A percentile compares a stretch with the other conserved stretches of the same genome.
Conservation (phyloP, 1,140 invertebrate genomes). For the Holcopasites calliopsidis region DNA sequence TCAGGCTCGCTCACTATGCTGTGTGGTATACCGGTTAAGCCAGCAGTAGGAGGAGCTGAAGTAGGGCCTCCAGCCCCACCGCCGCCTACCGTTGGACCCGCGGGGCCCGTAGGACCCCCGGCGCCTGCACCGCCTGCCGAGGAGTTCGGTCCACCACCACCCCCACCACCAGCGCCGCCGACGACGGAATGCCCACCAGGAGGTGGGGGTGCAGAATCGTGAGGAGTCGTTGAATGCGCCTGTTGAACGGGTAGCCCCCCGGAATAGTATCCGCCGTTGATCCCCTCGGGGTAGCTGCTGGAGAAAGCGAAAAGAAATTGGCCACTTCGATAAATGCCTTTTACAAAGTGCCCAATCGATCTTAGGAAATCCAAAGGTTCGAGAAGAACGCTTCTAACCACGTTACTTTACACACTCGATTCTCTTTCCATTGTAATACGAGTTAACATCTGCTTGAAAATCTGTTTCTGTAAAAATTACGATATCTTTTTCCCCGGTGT, state of each 20-base stretch:
- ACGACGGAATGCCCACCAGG: slow-evolving; percentile 80
- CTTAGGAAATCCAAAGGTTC: slow-evolving; percentile 60
- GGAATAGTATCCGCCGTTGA: slow-evolving; percentile 87
- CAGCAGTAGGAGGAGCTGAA: slow-evolving; percentile 71
- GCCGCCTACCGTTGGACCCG: slow-evolving; percentile 66
- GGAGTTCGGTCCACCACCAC: slow-evolving; percentile 71
- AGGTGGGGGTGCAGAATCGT: slow-evolving; percentile 83
- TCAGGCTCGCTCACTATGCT: slow-evolving; percentile 79
- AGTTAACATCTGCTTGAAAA: slow-evolving; percentile 74
- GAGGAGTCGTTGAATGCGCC: slow-evolving; percentile 88
- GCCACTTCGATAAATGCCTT: slow-evolving; percentile 68
- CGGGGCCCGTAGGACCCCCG: slow-evolving; percentile 66
- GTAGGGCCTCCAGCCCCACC: slow-evolving; percentile 67
- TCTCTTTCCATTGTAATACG: slow-evolving; percentile 61
- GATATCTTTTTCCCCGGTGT: slow-evolving; percentile 66
- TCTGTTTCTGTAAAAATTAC: slow-evolving; percentile 75
- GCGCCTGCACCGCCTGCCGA: slow-evolving; percentile 69
- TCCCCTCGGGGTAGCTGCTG: slow-evolving; percentile 82
- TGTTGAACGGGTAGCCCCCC: slow-evolving; percentile 86
- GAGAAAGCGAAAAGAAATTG: slow-evolving; percentile 77
- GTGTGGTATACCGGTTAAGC: slow-evolving; percentile 77
- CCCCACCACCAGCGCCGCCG: slow-evolving; percentile 72
- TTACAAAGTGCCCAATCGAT: slow-evolving; percentile 62
- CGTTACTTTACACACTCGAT: slow-evolving; percentile 60
- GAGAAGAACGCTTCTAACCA: slow-evolving; percentile 56